These are phyloP conservation scores for Drosophila elegans DNA, from an alignment of 1,140 invertebrate species.

Conservation along the genomic window DNA sequence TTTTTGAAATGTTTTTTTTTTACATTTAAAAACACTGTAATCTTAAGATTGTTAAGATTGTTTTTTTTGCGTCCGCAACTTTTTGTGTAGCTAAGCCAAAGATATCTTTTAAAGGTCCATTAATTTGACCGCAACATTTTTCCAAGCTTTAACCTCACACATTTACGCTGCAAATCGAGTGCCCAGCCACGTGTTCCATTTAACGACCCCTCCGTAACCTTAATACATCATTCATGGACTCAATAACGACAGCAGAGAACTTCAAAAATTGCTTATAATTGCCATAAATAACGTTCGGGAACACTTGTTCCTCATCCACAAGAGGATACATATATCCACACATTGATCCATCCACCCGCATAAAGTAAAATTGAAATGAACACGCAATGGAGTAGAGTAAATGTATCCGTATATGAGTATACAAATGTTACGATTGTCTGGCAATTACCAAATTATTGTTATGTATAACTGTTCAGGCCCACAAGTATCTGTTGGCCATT, in stretches of 20 bases:
- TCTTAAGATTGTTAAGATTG: no score
- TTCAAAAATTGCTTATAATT: constrained; percentile 68
- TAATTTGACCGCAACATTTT: background rate
- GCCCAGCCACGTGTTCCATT: constrained; percentile 51
- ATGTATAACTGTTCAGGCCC: constrained; percentile 68
- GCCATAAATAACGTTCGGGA: constrained; percentile 61
- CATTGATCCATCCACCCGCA: constrained; percentile 39
- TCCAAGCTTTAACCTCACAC: constrained; percentile 21
- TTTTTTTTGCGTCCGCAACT: no score
- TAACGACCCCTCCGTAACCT: constrained; percentile 34
- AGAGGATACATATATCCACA: constrained; percentile 4
- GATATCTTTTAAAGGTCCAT: background rate
- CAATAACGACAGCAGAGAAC: constrained; percentile 31
- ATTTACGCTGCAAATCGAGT: constrained; percentile 11
- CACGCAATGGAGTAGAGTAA: constrained; percentile 54
- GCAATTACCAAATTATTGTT: constrained; percentile 83
- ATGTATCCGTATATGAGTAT: constrained; percentile 31
- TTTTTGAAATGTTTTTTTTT: background rate
- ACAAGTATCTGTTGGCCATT: constrained; percentile 70
- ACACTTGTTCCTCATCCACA: constrained; percentile 59
- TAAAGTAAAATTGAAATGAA: constrained; percentile 70
- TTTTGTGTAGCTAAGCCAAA: background rate
- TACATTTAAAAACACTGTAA: no score
- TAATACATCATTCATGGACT: constrained; percentile 64
- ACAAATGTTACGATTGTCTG: constrained; percentile 81